Conservation (phyloP, 2,888 invertebrate species). For the Glaucopsyche alexis region DNA sequence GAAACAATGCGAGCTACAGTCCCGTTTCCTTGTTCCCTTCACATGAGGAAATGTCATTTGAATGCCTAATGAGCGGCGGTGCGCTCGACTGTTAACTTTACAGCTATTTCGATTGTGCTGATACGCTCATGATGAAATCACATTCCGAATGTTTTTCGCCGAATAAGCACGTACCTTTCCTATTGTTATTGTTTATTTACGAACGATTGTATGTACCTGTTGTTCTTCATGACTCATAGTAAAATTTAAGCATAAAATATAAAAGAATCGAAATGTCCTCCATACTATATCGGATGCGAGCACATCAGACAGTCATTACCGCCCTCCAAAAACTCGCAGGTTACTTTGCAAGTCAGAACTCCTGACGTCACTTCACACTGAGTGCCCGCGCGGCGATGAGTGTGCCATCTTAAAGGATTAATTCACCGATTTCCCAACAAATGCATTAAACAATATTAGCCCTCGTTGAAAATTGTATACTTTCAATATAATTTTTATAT, state of each 20-base stretch:
- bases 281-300: slow-evolving; percentile 48
- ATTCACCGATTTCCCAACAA: neutral
- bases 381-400: slow-evolving; percentile 43
- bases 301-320: slow-evolving; percentile 77
- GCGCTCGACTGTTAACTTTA: slow-evolving; percentile 48
- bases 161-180: neutral
- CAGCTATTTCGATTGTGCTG: slow-evolving; percentile 7
- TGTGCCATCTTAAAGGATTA: slow-evolving; percentile 38
- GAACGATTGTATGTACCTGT: neutral
- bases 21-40: slow-evolving; percentile 74
- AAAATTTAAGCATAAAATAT: neutral
- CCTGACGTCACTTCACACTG: slow-evolving; percentile 46
- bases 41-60: slow-evolving; percentile 71
- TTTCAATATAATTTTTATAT: neutral
- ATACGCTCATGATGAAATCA: neutral
- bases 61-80: slow-evolving; percentile 71
- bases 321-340: slow-evolving; percentile 70
- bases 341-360: slow-evolving; percentile 79
- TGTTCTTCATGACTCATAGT: neutral
- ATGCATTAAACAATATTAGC: neutral
- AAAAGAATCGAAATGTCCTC: slow-evolving; percentile 38
- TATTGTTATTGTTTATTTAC: neutral
- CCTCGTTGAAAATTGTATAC: neutral
- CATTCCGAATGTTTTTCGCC: slow-evolving; percentile 10
- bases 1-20: slow-evolving; percentile 77